Evolutionary conservation across 2,113 vertebrate species (phyloP).

Genomic region (Saccopteryx leptura): DNA sequence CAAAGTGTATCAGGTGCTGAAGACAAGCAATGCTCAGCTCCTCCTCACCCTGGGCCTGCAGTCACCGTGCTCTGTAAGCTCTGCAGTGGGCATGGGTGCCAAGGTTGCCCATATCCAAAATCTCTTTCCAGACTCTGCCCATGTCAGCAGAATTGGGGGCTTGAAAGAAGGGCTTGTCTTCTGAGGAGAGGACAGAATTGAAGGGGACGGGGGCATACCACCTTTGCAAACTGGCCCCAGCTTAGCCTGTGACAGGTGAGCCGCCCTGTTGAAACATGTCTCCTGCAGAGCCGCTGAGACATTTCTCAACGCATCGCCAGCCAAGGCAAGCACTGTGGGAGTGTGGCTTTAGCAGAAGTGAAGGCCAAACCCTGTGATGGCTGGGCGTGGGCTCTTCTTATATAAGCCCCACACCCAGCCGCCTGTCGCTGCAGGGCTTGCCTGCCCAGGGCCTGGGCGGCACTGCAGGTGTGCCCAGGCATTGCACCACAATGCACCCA

Average conservation of each 20-base stretch:
- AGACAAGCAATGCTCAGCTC: neutral
- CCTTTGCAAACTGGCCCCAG: neutral
- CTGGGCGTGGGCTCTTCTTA: slow-evolving; percentile 78
- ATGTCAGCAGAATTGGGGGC: fast-evolving
- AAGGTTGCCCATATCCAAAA: neutral
- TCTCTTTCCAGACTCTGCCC: neutral
- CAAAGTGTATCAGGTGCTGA: neutral
- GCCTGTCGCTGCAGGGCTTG: slow-evolving; percentile 65
- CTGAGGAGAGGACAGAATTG: neutral
- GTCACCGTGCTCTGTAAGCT: neutral
- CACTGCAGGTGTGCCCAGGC: slow-evolving; percentile 73
- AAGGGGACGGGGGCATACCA: neutral
- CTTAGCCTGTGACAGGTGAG: neutral
- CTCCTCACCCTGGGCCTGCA: fast-evolving
- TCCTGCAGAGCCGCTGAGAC: fast-evolving
- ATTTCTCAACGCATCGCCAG: slow-evolving; percentile 66
- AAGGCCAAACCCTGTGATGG: slow-evolving; percentile 67
- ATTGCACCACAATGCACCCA: slow-evolving; percentile 68
- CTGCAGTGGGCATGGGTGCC: neutral
- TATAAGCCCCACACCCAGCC: slow-evolving; percentile 83
- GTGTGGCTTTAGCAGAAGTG: slow-evolving; percentile 58
- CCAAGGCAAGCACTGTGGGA: slow-evolving; percentile 10
- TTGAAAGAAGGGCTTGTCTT: neutral
- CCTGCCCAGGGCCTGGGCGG: slow-evolving; percentile 73
- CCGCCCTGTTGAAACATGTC: neutral